Evolutionary conservation across 2,113 vertebrate species (phyloP), one percentile per base, ranked within the genome.

Genomic region (Cranoglanis bouderius): DNA sequence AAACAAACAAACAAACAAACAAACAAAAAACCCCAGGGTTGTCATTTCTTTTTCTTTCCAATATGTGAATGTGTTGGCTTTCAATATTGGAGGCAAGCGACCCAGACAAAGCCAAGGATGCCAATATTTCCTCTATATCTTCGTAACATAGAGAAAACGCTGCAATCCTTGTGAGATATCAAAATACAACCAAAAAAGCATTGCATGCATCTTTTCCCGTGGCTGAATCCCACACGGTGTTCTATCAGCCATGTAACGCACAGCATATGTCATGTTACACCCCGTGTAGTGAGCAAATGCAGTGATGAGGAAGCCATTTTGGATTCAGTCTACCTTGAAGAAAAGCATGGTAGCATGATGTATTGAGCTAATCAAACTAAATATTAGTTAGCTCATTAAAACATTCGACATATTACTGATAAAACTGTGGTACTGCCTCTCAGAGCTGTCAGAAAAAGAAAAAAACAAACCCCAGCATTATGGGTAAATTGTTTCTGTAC

Each of bases 241-340:
- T 82, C 53, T 38, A 82, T 82, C 80, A 59, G 80, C 80, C 80
- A 38, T 83, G 81, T 57, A 82, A 82, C 19, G 21, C 80, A 2
- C 5, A 82, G 32, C 55, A 40, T 83, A 43, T 83, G 55, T 29
- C 55, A 59, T 26, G 35, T 26, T 43, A 2, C 35, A 7, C 35
- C 35, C 53, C 12, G 35, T 43, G 35, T 59, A 43, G 35, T 18
- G 55, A 83, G 55, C 35, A 61, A 26, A 40, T 43, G 55, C 81
- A 29, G 35, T 61, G 35, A 43, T 5, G 21, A 61, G 35, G 57
- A 83, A 40, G 81, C 55, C 57, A 61, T 40, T 83, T 83, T 61
- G n/a, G 55, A 83, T 43, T 35, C 43, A 14, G 43, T 1, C 0
- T 13, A 29, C 46, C 12, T 51, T 16, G 6, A 49, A 16, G 75